Percentiles rank a stretch among this genome's conserved stretches.
These are phyloP conservation scores for Pharmacophagus antenor DNA, from an alignment of 2,888 invertebrate species.

Conservation along the genomic window DNA sequence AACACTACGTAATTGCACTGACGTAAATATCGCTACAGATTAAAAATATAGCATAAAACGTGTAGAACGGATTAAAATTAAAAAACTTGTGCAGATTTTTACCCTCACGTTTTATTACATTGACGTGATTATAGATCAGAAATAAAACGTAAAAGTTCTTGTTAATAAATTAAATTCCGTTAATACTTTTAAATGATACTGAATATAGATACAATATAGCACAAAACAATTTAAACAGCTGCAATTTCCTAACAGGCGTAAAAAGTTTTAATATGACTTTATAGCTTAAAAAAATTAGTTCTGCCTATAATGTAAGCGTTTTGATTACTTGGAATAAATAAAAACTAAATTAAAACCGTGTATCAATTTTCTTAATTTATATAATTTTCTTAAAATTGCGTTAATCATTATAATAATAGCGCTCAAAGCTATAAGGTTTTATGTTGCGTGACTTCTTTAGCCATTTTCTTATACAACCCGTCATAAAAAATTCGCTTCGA, in stretches of 20 bases:
- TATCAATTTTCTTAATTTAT: not conserved
- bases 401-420: not conserved
- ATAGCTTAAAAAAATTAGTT: too few relatives aligned
- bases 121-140: not conserved
- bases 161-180: too few relatives aligned
- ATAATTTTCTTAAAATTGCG: not conserved
- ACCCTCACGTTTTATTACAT: not conserved
- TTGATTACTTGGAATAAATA: too few relatives aligned
- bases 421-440: not conserved
- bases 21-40: not conserved
- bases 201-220: too few relatives aligned
- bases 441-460: not conserved
- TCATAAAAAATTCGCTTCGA: constrained; percentile 1
- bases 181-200: too few relatives aligned
- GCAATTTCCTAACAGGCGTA: too few relatives aligned
- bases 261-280: too few relatives aligned
- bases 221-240: too few relatives aligned
- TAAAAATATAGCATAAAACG: not conserved
- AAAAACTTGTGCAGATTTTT: not conserved
- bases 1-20: not conserved
- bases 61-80: not conserved
- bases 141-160: too few relatives aligned
- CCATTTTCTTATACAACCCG: not conserved
- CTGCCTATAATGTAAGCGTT: too few relatives aligned
- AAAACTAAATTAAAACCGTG: not conserved